phyloP scores from a whole-genome alignment of 2,888 invertebrate genomes.

The Habrosyne pyritoides region DNA sequence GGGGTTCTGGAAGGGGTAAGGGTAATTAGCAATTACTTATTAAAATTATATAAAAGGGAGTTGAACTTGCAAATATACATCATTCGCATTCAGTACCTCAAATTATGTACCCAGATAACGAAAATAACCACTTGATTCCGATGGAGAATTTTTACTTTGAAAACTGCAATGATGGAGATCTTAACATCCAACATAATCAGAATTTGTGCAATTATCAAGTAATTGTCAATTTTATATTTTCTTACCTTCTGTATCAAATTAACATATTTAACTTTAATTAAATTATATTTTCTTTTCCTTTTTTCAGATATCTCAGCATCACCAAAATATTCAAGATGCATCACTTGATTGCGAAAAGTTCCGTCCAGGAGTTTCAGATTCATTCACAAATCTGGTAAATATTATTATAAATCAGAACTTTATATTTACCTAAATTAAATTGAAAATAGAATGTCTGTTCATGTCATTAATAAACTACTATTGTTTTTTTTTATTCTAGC shows the following conservation, averaged over 20 bases:
- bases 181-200: background rate
- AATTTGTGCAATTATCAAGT: background rate
- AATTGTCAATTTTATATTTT: background rate
- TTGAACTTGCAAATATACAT: constrained; percentile 19
- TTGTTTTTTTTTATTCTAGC: background rate
- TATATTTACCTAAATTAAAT: background rate
- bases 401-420: too few relatives aligned
- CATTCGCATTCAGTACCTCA: constrained; percentile 30
- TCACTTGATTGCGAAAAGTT: background rate
- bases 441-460: background rate
- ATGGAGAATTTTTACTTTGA: background rate
- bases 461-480: background rate
- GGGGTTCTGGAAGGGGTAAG: constrained; percentile 30
- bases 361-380: background rate
- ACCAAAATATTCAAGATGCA: background rate
- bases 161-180: background rate
- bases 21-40: constrained; percentile 35
- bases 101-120: constrained; percentile 24
- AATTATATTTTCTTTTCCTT: background rate
- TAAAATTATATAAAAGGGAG: constrained; percentile 31
- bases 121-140: background rate
- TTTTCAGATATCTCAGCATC: background rate
- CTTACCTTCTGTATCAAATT: background rate
- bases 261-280: background rate
- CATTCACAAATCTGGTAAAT: background rate